Evolutionary conservation across 2,888 invertebrate genomes (phyloP), one percentile per base, ranked within the genome.

Genomic region (Aphodius granarius): DNA sequence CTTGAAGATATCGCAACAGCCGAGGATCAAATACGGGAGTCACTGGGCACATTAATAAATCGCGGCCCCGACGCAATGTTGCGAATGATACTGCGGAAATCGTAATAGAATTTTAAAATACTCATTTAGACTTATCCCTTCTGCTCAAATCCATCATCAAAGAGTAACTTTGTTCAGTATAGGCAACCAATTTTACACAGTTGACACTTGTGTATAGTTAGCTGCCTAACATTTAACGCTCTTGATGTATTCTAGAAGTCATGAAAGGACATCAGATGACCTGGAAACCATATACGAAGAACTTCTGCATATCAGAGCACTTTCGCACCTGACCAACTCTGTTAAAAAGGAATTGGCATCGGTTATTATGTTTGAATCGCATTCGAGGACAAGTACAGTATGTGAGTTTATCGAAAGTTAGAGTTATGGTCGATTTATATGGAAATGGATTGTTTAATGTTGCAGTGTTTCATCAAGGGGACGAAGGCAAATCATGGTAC

Each of bases 401-500:
- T 89, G 94, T 94, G 88, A 91, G 93, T 91, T 82, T 75, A 6
- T 6, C 43, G 9, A 43, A 43, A 43, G 6, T 43, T 43, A 9
- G 43, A 43, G 2, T 65, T 65, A 65, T 19, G 65, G 65, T 65
- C 19, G n/a, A 18, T 1, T 18, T 16, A 65, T 15, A 65, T 3
- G 16, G 5, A 5, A 1, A 3, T 43, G 5, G 5, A 63, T 43
- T 71, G 5, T 63, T 75, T 76, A 78, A 80, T 79, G 73, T 85
- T 86, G 64, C 86, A 94, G 94, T 94, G 85, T 94, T 94, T 86
- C 93, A 93, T 86, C 94, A 95, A 89, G 95, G 95, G 70, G 95
- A 95, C 86, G 94, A 94, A 85, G 95, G 95, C 71, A 91, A 92
- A 81, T 94, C 94, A 66, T 95, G 95, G 95, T 95, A 94, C 86